These are phyloP conservation scores for Sphecodes monilicornis DNA, from an alignment of 2,888 invertebrate genomes.

Conservation along the genomic window DNA sequence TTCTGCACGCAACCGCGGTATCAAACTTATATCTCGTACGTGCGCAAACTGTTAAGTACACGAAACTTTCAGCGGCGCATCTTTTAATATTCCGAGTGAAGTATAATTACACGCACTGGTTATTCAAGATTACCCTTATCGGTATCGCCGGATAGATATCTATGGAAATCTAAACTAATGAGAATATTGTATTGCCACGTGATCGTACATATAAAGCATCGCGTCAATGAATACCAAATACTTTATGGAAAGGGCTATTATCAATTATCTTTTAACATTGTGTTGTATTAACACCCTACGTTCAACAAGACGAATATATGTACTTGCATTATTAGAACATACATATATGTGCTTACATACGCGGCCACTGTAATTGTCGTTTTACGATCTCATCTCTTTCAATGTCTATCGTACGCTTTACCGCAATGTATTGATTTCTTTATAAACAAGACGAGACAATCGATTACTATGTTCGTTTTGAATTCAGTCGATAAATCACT, in stretches of 20 bases:
- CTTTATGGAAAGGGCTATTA: neutral
- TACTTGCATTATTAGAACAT: neutral
- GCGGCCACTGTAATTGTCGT: no score
- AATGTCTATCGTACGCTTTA: no score
- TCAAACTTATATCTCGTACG: conserved; percentile 58
- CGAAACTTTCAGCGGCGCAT: conserved; percentile 25
- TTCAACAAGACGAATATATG: neutral
- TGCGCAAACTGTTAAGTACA: conserved; percentile 34
- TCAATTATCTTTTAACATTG: neutral
- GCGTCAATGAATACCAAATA: neutral
- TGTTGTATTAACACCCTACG: neutral
- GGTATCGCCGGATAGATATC: conserved; percentile 31
- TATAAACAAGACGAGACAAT: no score
- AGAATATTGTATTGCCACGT: neutral
- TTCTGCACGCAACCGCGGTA: conserved; percentile 57
- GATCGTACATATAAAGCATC: neutral
- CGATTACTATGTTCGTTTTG: no score
- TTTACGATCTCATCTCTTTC: no score
- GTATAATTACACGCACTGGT: conserved; percentile 36
- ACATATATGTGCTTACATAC: no score
- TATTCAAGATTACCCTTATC: conserved; percentile 19
- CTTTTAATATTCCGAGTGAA: conserved; percentile 16
- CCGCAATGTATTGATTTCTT: no score
- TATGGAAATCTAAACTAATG: conserved; percentile 35
- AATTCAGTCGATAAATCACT: no score